Conservation (phyloP, 2,888 invertebrate species). For the Thymelicus lineola region DNA sequence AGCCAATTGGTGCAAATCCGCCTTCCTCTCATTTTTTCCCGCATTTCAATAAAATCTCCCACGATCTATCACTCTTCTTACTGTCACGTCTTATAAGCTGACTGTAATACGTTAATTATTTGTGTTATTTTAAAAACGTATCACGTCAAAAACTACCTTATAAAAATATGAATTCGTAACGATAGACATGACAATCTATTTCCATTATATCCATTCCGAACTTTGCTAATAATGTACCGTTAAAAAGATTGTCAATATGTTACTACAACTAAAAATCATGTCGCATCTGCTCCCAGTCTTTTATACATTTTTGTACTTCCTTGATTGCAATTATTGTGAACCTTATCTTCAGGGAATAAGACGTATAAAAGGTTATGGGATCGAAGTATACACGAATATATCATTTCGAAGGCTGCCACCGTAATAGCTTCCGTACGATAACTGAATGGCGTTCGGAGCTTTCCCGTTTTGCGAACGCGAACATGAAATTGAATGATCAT, state of each 20-base stretch:
- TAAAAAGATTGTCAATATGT: conserved; percentile 24
- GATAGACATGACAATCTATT: too few species aligned
- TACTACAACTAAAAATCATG: conserved; percentile 18
- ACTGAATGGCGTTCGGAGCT: conserved; percentile 52
- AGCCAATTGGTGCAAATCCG: too few species aligned
- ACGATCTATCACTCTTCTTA: too few species aligned
- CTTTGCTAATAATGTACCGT: neutral
- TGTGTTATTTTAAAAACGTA: too few species aligned
- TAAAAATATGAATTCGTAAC: too few species aligned
- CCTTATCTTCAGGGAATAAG: conserved; percentile 7
- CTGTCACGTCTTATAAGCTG: too few species aligned
- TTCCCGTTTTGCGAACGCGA: conserved; percentile 35
- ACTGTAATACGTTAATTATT: too few species aligned
- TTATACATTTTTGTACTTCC: conserved; percentile 5
- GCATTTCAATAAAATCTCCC: too few species aligned
- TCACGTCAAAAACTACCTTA: too few species aligned
- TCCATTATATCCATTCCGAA: neutral
- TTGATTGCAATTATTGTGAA: neutral
- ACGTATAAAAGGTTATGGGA: neutral
- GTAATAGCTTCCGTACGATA: conserved; percentile 57
- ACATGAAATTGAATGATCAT: conserved; percentile 20
- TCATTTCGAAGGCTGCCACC: conserved; percentile 47
- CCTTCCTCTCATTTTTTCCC: too few species aligned
- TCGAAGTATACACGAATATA: conserved; percentile 2
- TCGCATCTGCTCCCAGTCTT: conserved; percentile 9